These are phyloP conservation scores for Phenganax subtilis DNA, from an alignment of 92 coral and sea anemone genomes.

Conservation along the genomic window DNA sequence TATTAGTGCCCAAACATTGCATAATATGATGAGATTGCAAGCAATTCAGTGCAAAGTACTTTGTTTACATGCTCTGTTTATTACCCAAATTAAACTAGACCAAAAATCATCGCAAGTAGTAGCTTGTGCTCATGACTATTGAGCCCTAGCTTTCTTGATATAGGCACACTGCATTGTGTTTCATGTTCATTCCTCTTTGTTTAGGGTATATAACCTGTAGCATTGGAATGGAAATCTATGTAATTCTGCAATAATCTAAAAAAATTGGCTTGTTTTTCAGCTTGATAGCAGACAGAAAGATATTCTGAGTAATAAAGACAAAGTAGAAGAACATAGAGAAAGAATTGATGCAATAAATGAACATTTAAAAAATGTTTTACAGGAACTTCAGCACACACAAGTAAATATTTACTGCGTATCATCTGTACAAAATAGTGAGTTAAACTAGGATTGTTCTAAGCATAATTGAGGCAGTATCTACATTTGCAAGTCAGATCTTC, in stretches of 20 bases:
- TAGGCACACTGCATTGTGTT: too few species aligned
- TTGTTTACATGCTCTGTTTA: not conserved
- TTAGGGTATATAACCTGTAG: too few species aligned
- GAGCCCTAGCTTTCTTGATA: too few species aligned
- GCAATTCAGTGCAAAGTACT: not conserved
- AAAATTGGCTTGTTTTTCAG: slow-evolving; percentile 32
- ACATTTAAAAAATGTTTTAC: slow-evolving; percentile 95
- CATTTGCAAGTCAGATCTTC: not conserved
- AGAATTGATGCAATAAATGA: slow-evolving; percentile 97
- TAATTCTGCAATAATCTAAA: too few species aligned
- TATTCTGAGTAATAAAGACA: slow-evolving; percentile 61
- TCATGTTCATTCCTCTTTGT: too few species aligned
- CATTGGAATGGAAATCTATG: too few species aligned
- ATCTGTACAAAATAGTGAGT: not conserved
- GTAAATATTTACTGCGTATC: slow-evolving; percentile 30
- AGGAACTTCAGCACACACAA: slow-evolving; percentile 95
- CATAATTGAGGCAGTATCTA: not conserved
- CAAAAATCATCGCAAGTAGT: too few species aligned
- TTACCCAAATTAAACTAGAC: too few species aligned
- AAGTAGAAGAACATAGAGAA: slow-evolving; percentile 84
- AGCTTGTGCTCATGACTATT: too few species aligned
- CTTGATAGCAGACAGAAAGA: slow-evolving; percentile 75
- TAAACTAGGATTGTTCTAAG: too few species aligned
- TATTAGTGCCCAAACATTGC: not conserved
- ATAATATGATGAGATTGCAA: not conserved